Evolutionary conservation across 2,113 vertebrate genomes (phyloP).

Genomic region (Oophaga pumilio): DNA sequence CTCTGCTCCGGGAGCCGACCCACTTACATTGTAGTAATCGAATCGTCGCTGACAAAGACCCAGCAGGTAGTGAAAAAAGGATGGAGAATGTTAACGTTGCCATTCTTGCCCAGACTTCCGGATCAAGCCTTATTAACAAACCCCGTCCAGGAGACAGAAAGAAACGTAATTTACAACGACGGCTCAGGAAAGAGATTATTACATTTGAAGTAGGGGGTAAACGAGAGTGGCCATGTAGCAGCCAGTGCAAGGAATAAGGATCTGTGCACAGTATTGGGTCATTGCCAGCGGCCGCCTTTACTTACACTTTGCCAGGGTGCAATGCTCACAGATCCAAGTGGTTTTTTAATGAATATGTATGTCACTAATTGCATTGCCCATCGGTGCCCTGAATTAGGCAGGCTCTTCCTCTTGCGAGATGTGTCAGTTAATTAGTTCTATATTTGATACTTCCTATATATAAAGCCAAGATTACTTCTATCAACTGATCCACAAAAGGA

Average conservation of each 20-base stretch:
- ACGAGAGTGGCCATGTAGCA: neutral
- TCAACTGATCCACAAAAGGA: neutral
- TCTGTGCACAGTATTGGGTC: neutral
- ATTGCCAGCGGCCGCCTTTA: neutral
- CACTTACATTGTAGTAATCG: neutral
- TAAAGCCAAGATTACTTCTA: conserved; percentile 25
- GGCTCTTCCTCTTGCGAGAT: conserved; percentile 4
- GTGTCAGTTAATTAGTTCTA: conserved; percentile 48
- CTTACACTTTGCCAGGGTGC: neutral
- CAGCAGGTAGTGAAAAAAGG: conserved; percentile 1
- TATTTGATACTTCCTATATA: conserved; percentile 28
- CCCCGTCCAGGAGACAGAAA: neutral
- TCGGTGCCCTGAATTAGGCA: neutral
- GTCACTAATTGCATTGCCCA: conserved; percentile 30
- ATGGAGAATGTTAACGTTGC: neutral
- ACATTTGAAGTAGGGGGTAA: neutral
- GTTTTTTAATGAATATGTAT: conserved; percentile 39
- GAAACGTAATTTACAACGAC: neutral
- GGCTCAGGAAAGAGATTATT: conserved; percentile 1
- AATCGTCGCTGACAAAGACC: neutral
- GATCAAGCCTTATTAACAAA: neutral
- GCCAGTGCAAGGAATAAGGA: neutral
- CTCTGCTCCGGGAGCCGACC: neutral
- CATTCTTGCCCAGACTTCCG: neutral
- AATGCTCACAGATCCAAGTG: neutral